phyloP scores from a whole-genome alignment of 2,888 invertebrate species.

The Argyresthia albistria region DNA sequence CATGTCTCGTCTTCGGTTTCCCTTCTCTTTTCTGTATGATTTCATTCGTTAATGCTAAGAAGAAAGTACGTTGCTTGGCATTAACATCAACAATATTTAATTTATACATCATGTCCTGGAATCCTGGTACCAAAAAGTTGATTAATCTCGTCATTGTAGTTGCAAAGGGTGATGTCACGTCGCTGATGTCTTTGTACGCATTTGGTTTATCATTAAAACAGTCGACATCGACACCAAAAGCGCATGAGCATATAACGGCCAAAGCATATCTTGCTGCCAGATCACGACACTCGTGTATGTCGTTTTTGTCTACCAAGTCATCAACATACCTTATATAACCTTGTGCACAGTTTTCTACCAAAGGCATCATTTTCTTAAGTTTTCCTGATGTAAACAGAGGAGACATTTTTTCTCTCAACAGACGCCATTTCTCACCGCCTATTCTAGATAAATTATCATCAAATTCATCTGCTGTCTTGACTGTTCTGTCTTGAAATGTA shows the following conservation, averaged over 20 bases:
- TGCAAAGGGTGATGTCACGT: background rate
- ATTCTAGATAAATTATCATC: constrained; percentile 32
- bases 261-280: constrained; percentile 5
- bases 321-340: constrained; percentile 4
- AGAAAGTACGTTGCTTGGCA: background rate
- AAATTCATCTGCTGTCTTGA: background rate
- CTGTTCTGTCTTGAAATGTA: background rate
- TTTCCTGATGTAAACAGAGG: constrained; percentile 29
- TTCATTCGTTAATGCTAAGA: background rate
- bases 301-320: background rate
- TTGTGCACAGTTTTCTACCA: constrained; percentile 3
- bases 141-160: background rate
- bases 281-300: constrained; percentile 4
- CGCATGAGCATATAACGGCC: constrained; percentile 6
- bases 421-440: constrained; percentile 40
- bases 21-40: background rate
- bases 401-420: constrained; percentile 41
- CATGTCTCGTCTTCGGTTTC: constrained; percentile 7
- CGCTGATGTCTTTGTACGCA: constrained; percentile 3
- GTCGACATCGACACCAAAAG: constrained; percentile 5
- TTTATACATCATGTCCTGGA: background rate
- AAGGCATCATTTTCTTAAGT: background rate
- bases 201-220: constrained; percentile 8
- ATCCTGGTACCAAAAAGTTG: constrained; percentile 3
- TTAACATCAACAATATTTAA: background rate